A percentile compares a stretch with the other conserved stretches of the same genome.
Conservation (phyloP, 2,113 vertebrate species). For the Hylia prasina region DNA sequence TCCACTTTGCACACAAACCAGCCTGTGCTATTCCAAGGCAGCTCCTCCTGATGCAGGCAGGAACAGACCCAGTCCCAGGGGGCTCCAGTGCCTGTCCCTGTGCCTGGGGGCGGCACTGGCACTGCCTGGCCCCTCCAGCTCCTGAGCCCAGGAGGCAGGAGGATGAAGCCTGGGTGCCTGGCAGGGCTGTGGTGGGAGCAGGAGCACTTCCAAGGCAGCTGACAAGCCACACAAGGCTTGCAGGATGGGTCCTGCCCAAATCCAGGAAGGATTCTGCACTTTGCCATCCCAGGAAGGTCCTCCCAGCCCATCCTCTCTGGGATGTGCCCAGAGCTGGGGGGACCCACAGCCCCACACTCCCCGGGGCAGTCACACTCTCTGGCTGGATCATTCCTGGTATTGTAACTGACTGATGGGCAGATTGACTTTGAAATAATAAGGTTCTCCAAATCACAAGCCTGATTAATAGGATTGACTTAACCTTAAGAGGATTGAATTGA, state of each 20-base stretch:
- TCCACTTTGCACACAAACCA: not conserved
- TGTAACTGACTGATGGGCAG: not conserved
- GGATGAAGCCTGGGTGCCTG: not conserved
- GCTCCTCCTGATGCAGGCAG: not conserved
- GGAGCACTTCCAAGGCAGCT: not conserved
- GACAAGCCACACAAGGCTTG: not conserved
- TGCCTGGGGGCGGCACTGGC: not conserved
- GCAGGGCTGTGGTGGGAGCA: not conserved
- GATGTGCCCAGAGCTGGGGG: not conserved
- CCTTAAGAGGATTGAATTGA: conserved; percentile 65
- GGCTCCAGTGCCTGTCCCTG: not conserved
- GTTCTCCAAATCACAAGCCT: conserved; percentile 34
- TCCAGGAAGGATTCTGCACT: not conserved
- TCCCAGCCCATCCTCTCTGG: not conserved
- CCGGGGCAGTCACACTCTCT: fast-evolving
- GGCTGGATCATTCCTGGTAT: not conserved
- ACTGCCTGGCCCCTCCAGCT: not conserved
- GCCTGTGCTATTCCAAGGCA: not conserved
- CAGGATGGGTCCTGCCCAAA: fast-evolving
- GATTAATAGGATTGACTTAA: conserved; percentile 62
- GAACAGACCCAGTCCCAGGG: not conserved
- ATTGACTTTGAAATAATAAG: conserved; percentile 37
- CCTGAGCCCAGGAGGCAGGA: not conserved
- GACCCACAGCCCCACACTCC: fast-evolving
- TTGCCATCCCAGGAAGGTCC: not conserved